Percentiles rank a stretch among this genome's conserved stretches.
These are phyloP conservation scores for Caenorhabditis afra DNA, from an alignment of 2,888 invertebrate genomes.

Conservation along the genomic window DNA sequence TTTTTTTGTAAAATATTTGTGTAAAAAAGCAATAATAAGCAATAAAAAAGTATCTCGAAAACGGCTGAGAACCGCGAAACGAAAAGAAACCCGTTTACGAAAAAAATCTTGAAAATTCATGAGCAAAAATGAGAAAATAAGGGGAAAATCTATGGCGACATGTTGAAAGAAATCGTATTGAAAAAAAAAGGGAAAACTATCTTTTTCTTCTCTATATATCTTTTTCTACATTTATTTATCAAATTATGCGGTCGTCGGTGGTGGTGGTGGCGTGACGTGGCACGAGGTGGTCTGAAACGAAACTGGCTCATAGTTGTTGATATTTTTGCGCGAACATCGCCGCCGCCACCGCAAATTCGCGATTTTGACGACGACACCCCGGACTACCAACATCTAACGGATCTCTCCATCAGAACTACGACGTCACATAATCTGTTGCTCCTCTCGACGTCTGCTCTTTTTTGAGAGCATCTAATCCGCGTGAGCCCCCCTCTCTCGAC, in stretches of 20 bases:
- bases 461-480: slow-evolving; percentile 23
- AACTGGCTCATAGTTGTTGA: no score
- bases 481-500: slow-evolving; percentile 7
- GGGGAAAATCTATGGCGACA: background rate
- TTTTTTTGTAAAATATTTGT: slow-evolving; percentile 6
- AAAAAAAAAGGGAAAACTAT: background rate
- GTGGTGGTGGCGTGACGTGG: background rate
- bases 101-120: slow-evolving; percentile 3
- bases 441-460: no score
- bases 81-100: background rate
- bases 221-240: no score
- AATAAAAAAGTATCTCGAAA: background rate
- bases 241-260: no score
- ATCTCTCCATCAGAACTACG: no score
- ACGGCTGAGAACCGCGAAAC: background rate
- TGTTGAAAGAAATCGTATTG: background rate
- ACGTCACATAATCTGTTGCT: slow-evolving; percentile 32
- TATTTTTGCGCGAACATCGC: no score
- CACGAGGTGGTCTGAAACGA: slow-evolving; percentile 19
- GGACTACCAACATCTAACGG: no score
- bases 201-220: slow-evolving; percentile 7
- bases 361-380: slow-evolving; percentile 21
- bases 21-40: background rate
- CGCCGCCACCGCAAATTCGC: no score
- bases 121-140: background rate